These are phyloP conservation scores for Alectoris magna DNA, from an alignment of 2,797 vertebrate genomes.

Conservation along the genomic window DNA sequence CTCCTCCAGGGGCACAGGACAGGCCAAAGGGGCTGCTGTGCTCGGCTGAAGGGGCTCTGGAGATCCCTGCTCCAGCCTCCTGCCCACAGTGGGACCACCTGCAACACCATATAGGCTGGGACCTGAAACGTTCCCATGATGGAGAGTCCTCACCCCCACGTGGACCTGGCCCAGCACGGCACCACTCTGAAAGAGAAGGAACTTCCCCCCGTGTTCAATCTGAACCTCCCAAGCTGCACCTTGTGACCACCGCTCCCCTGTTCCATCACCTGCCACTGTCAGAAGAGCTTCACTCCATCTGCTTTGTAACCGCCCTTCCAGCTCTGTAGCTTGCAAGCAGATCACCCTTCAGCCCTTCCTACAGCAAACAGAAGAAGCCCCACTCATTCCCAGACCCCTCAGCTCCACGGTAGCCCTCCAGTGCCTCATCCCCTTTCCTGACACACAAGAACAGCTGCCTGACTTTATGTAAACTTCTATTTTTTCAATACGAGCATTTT, in stretches of 20 bases:
- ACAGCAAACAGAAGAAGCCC: not conserved
- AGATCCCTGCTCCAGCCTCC: not conserved
- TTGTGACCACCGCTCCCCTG: fast-evolving
- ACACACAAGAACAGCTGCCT: not conserved
- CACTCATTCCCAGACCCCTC: fast-evolving
- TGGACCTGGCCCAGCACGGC: not conserved
- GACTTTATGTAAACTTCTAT: not conserved
- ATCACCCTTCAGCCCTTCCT: not conserved
- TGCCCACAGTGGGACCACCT: not conserved
- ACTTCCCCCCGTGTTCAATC: not conserved
- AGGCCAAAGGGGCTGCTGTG: not conserved
- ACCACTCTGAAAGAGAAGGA: not conserved
- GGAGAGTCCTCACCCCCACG: not conserved
- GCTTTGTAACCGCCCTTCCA: not conserved
- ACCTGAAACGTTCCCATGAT: fast-evolving
- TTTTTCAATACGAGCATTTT: not conserved
- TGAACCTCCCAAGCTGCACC: not conserved
- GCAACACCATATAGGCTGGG: not conserved
- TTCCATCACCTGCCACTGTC: not conserved
- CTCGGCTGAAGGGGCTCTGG: not conserved
- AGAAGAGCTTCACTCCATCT: not conserved
- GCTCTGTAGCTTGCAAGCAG: not conserved
- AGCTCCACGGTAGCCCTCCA: not conserved
- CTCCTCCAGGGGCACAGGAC: not conserved
- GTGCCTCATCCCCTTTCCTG: not conserved